Evolutionary conservation across 2,113 vertebrate genomes (phyloP).

Genomic region (Bungarus multicinctus): DNA sequence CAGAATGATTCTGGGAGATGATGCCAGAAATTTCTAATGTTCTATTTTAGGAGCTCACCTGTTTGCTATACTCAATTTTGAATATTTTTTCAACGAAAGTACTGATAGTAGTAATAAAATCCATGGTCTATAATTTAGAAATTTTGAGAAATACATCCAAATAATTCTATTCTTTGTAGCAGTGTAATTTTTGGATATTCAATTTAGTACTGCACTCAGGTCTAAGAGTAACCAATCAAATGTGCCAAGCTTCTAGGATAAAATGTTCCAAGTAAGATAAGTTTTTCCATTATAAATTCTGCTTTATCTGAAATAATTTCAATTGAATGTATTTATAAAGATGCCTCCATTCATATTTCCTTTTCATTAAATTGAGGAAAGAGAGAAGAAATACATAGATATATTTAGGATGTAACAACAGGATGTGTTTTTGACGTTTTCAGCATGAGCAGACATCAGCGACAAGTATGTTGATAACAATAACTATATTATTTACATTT

Average conservation of each 20-base stretch:
- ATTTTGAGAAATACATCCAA: neutral
- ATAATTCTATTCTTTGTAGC: neutral
- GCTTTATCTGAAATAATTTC: neutral
- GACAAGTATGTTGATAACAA: neutral
- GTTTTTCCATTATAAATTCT: neutral
- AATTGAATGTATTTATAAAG: neutral
- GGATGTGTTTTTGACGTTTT: neutral
- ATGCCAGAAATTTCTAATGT: neutral
- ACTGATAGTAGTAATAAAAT: neutral
- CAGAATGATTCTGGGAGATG: neutral
- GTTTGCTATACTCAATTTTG: neutral
- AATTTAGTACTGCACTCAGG: neutral
- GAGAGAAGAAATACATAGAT: accelerated
- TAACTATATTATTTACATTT: conserved; percentile 21
- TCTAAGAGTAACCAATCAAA: neutral
- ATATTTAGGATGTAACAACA: too few relatives aligned
- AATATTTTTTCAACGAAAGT: neutral
- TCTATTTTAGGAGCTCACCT: neutral
- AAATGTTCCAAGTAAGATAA: neutral
- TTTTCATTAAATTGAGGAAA: neutral
- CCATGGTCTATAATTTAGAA: neutral
- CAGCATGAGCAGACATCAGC: neutral
- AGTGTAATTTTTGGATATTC: neutral
- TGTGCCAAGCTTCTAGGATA: neutral
- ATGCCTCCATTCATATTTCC: neutral